Percentiles rank a stretch among this genome's conserved stretches.
These are phyloP conservation scores for Champsocephalus esox DNA, from an alignment of 2,797 vertebrate species.

Conservation along the genomic window DNA sequence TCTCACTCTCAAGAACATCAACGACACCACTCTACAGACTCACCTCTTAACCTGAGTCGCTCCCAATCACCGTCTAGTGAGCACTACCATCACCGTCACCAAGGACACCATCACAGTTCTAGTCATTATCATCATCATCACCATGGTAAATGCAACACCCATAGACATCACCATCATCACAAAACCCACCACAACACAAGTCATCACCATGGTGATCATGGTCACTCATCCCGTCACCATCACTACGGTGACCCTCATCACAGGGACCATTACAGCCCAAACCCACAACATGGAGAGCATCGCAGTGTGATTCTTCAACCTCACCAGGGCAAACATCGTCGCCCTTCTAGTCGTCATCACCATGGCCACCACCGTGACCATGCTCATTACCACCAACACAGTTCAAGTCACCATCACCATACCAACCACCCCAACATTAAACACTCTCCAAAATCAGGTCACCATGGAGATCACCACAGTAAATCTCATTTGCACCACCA, in stretches of 20 bases:
- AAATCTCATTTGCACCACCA: slow-evolving; percentile 11
- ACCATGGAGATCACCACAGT: slow-evolving; percentile 25
- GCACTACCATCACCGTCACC: slow-evolving; percentile 43
- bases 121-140: slow-evolving; percentile 29
- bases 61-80: slow-evolving; percentile 49
- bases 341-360: slow-evolving; percentile 2
- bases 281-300: slow-evolving; percentile 25
- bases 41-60: slow-evolving; percentile 9
- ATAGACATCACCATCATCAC: slow-evolving; percentile 42
- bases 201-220: slow-evolving; percentile 9
- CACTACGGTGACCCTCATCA: slow-evolving; percentile 20
- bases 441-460: slow-evolving; percentile 19
- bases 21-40: slow-evolving; percentile 33
- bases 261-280: neutral
- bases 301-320: neutral
- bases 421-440: slow-evolving; percentile 18
- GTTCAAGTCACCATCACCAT: slow-evolving; percentile 15
- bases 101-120: slow-evolving; percentile 32
- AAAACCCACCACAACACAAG: slow-evolving; percentile 31
- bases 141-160: slow-evolving; percentile 40
- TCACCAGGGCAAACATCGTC: slow-evolving; percentile 30
- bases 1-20: slow-evolving; percentile 54
- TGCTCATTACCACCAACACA: slow-evolving; percentile 23
- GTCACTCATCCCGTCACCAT: slow-evolving; percentile 11
- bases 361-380: slow-evolving; percentile 11